These are phyloP conservation scores for Epinephelus coioides DNA, from an alignment of 2,797 vertebrate species.

Conservation along the genomic window DNA sequence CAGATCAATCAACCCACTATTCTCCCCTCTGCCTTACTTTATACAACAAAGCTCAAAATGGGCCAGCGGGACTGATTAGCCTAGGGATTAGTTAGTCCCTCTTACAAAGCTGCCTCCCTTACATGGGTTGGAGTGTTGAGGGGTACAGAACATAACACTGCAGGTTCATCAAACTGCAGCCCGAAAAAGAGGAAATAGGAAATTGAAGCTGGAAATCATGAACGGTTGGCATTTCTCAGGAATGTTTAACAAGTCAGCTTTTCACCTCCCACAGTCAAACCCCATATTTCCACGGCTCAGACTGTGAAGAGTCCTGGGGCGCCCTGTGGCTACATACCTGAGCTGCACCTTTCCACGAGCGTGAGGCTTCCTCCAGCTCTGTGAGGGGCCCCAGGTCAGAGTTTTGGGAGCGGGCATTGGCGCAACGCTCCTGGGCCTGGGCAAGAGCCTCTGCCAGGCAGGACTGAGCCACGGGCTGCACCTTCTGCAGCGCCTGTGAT, in stretches of 20 bases:
- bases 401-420: constrained; percentile 79
- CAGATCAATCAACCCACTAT: constrained; percentile 74
- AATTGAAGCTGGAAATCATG: constrained; percentile 65
- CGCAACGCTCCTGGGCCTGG: constrained; percentile 93
- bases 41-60: constrained; percentile 65
- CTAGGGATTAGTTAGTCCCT: constrained; percentile 65
- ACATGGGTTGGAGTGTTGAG: constrained; percentile 21
- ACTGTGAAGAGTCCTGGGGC: constrained; percentile 49
- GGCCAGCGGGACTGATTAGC: constrained; percentile 67
- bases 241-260: constrained; percentile 61
- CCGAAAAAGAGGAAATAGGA: constrained; percentile 56
- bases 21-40: constrained; percentile 61
- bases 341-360: constrained; percentile 95
- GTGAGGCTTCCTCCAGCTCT: constrained; percentile 94
- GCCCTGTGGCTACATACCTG: constrained; percentile 87
- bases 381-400: constrained; percentile 85
- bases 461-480: constrained; percentile 97
- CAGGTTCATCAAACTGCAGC: constrained; percentile 46
- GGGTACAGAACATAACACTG: constrained; percentile 23
- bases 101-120: constrained; percentile 58
- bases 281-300: constrained; percentile 39
- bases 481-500: constrained; percentile 97
- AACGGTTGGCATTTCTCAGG: constrained; percentile 59
- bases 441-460: constrained; percentile 94
- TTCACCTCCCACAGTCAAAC: constrained; percentile 61